Conservation (phyloP, 1,140 invertebrate genomes). For the Drosophila paulistorum region DNA sequence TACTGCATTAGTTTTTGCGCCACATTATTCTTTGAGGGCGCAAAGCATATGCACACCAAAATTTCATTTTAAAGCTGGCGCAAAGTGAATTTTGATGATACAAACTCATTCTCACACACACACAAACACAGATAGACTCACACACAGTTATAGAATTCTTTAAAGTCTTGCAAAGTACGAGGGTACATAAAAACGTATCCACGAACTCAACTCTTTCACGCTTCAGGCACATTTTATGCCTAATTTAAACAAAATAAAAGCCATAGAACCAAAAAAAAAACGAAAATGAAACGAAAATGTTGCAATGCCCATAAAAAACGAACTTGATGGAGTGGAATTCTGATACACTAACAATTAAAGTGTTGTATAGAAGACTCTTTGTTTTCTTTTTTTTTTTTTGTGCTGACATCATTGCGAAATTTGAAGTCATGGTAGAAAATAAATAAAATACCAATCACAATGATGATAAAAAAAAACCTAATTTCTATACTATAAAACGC, state of each 20-base stretch:
- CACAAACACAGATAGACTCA: background rate
- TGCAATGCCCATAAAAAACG: background rate
- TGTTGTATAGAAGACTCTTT: background rate
- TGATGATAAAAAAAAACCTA: too few relatives aligned
- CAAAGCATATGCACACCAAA: constrained; percentile 68
- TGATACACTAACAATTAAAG: constrained; percentile 1
- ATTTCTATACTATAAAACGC: too few relatives aligned
- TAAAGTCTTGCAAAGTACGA: constrained; percentile 5
- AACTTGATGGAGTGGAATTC: background rate
- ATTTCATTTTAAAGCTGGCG: constrained; percentile 73
- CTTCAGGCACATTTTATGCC: constrained; percentile 39
- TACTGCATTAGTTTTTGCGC: constrained; percentile 74
- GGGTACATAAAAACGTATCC: constrained; percentile 2
- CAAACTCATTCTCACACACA: constrained; percentile 1
- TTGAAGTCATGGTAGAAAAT: background rate
- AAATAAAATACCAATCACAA: too few relatives aligned
- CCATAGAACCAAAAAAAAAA: background rate
- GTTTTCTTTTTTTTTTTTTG: background rate
- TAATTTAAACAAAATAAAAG: constrained; percentile 36
- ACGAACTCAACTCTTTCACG: background rate
- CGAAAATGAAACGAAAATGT: background rate
- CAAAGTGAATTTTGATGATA: constrained; percentile 75
- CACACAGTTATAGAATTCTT: background rate
- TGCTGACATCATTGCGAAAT: background rate
- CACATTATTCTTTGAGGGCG: constrained; percentile 69